Base-by-base conservation (phyloP, 2,113 vertebrate species). In the Loxodonta africana region DNA sequence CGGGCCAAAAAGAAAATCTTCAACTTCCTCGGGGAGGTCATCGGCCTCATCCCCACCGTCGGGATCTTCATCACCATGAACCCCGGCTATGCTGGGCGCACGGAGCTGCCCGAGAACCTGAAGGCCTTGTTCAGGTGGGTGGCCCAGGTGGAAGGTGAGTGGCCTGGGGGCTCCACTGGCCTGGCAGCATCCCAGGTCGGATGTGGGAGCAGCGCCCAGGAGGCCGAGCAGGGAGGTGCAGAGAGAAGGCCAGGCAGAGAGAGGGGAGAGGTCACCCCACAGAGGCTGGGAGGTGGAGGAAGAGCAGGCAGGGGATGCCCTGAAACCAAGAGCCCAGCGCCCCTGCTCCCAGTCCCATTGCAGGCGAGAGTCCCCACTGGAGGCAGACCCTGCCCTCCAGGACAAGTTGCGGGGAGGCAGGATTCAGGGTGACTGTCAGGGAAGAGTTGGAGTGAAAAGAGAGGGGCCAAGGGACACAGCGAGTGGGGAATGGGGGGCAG, bases 61-160 rank as follows among this genome's bases (percentile, higher is more conserved):
- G 99, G 99, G 30, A 93, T 99, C 85, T 99, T 99, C 97, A 99
- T 99, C 60, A 99, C 99, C 82, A 99, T 99, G 99, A 99, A 99
- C 84, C 99, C 99, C 0, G 99, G 99, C 2, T 99, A 99, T 0
- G 98, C 99, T 0, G 99, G 99, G 0, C 98, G 99, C 85, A 98
- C 99, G 0, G 99, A 99, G 91, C 96, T 99, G 95, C 99, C 99
- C 0, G 98, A 99, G 88, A 99, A 99, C 4, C 18, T 99, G 0
- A 99, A 99, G 92, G 99, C 99, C 51, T 96, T 99, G 57, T 99
- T 99, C 98, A 98, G 99, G 99, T 99, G 94, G 0, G 33, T 0
- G n/a, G 1, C 48, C 5, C 18, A 1, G n/a, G 1, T 0, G 77
- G 3, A 9, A 20, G n/a, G 33, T 1, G n/a, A 30, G 26, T 30